A percentile compares a stretch with the other conserved stretches of the same genome.
Evolutionary conservation across 2,797 vertebrate genomes (phyloP).

Genomic region (Pseudocheirus occidentalis): DNA sequence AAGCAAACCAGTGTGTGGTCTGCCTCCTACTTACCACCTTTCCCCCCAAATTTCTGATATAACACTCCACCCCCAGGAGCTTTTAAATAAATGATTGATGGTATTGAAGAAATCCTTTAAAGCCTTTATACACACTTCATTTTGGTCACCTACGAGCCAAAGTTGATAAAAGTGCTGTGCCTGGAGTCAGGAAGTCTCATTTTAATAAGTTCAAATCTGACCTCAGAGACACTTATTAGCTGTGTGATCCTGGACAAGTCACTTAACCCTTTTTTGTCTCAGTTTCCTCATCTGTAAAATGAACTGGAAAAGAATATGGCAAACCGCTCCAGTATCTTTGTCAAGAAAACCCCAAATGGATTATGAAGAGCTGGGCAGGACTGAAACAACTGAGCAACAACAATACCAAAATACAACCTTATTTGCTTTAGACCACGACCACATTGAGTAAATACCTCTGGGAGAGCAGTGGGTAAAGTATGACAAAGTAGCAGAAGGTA

Average conservation of each 20-base stretch:
- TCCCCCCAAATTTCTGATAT: background rate
- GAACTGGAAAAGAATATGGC: background rate
- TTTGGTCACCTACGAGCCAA: background rate
- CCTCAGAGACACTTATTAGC: background rate
- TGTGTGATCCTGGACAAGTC: background rate
- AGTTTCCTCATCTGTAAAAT: background rate
- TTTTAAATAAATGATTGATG: background rate
- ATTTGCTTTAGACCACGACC: background rate
- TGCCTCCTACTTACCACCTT: background rate
- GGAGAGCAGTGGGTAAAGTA: background rate
- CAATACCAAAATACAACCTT: background rate
- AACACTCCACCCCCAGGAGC: background rate
- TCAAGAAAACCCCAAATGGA: background rate
- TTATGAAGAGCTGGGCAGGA: background rate
- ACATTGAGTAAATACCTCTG: background rate
- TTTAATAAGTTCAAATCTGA: background rate
- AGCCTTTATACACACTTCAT: background rate
- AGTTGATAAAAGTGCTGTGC: background rate
- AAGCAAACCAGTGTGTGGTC: background rate
- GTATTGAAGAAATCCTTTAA: background rate
- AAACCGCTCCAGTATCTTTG: background rate
- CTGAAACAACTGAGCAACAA: background rate
- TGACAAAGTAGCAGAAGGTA: background rate
- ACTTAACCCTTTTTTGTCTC: background rate
- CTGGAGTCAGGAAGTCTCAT: background rate